Evolutionary conservation across 2,797 vertebrate species (phyloP).

Genomic region (Tragelaphus eurycerus): DNA sequence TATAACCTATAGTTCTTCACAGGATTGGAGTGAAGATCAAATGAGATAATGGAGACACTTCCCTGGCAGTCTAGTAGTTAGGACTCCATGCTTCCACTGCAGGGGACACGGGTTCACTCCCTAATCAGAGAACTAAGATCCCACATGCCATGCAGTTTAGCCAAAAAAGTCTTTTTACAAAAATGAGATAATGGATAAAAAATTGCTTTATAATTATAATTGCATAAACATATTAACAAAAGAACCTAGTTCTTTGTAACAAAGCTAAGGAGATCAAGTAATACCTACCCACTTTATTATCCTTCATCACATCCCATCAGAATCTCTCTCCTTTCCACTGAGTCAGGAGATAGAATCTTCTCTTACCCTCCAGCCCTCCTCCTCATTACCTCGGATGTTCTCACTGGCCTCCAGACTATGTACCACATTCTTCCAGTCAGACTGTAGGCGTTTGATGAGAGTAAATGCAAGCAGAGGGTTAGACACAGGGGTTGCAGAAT

Average conservation of each 20-base stretch:
- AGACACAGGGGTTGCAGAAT: constrained; percentile 78
- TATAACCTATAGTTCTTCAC: background rate
- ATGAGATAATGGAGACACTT: background rate
- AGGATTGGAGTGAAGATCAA: background rate
- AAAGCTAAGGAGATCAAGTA: background rate
- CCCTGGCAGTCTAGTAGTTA: background rate
- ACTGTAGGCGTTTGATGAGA: constrained; percentile 94
- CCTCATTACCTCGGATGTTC: constrained; percentile 87
- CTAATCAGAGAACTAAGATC: background rate
- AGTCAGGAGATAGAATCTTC: background rate
- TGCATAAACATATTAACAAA: background rate
- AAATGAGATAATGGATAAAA: background rate
- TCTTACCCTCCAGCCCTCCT: background rate
- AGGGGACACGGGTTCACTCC: background rate
- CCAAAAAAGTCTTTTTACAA: background rate
- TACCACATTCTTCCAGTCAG: constrained; percentile 92
- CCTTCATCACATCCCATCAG: background rate
- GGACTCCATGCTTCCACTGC: background rate
- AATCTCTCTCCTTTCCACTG: constrained; percentile 18
- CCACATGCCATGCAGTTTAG: background rate
- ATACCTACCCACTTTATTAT: background rate
- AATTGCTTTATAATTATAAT: background rate
- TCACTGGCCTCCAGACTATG: constrained; percentile 88
- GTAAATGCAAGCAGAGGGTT: constrained; percentile 93
- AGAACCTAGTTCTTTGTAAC: background rate